These are phyloP conservation scores for Jordanella pulchra DNA, from an alignment of 2,797 vertebrate species.

Conservation along the genomic window DNA sequence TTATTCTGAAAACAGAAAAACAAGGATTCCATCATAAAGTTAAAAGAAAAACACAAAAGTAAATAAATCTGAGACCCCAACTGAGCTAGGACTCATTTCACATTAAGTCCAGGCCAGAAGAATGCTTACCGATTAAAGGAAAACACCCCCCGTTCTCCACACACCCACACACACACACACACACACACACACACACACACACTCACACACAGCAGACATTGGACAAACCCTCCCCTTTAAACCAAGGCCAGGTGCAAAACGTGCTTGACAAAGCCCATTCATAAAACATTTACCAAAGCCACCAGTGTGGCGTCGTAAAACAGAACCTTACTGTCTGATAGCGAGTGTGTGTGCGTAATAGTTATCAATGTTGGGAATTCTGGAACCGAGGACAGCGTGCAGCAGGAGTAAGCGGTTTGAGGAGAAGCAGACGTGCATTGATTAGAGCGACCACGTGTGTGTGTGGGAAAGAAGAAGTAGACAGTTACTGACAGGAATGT, in stretches of 20 bases:
- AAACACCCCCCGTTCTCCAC: constrained; percentile 42
- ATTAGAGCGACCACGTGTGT: constrained; percentile 23
- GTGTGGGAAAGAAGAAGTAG: constrained; percentile 47
- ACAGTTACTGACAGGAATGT: constrained; percentile 4
- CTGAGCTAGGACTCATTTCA: constrained; percentile 10
- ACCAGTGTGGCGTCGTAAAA: constrained; percentile 50
- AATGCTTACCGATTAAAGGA: constrained; percentile 51
- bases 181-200: constrained; percentile 14
- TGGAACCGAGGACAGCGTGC: constrained; percentile 64
- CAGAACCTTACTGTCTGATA: constrained; percentile 45
- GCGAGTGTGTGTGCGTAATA: constrained; percentile 14
- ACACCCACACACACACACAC: constrained; percentile 24
- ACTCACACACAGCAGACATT: constrained; percentile 58
- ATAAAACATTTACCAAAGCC: constrained; percentile 78
- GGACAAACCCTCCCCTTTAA: constrained; percentile 57
- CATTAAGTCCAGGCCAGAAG: constrained; percentile 20
- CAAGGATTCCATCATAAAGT: constrained; percentile 5
- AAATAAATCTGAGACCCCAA: constrained; percentile 16
- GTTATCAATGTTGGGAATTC: constrained; percentile 71
- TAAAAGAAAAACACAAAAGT: background rate
- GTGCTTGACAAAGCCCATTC: constrained; percentile 65
- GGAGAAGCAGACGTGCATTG: constrained; percentile 38
- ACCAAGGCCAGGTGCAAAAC: constrained; percentile 59
- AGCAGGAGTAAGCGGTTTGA: constrained; percentile 44
- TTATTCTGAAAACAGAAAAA: constrained; percentile 75